phyloP scores from a whole-genome alignment of 2,888 invertebrate genomes.

The Yponomeuta evonymella region DNA sequence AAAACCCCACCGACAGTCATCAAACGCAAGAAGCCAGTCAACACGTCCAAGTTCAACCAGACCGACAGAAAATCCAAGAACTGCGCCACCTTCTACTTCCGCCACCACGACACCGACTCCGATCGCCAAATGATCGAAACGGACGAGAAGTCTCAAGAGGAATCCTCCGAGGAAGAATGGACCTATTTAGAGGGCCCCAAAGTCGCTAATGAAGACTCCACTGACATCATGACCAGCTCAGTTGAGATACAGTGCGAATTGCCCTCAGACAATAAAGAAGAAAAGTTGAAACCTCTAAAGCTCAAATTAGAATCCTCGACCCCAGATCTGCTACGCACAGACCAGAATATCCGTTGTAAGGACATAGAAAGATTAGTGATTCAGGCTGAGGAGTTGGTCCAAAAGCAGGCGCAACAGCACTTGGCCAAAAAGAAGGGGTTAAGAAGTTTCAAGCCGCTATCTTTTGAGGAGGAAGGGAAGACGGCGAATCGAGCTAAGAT shows the following conservation, averaged over 20 bases:
- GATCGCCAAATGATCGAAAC: slow-evolving; percentile 80
- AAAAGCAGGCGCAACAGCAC: slow-evolving; percentile 65
- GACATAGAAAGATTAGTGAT: slow-evolving; percentile 85
- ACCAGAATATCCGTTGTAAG: slow-evolving; percentile 72
- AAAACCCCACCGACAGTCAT: slow-evolving; percentile 66
- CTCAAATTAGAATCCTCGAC: slow-evolving; percentile 54
- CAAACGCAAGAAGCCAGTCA: slow-evolving; percentile 71
- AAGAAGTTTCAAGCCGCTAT: slow-evolving; percentile 69
- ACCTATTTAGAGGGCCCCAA: slow-evolving; percentile 76
- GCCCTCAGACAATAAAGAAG: slow-evolving; percentile 47
- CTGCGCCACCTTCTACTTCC: slow-evolving; percentile 89
- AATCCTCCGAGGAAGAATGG: slow-evolving; percentile 78
- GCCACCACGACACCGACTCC: slow-evolving; percentile 90
- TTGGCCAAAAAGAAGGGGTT: slow-evolving; percentile 65
- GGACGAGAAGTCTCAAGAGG: slow-evolving; percentile 63
- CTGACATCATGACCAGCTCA: slow-evolving; percentile 71
- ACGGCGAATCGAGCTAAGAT: slow-evolving; percentile 75
- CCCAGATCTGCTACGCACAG: slow-evolving; percentile 64
- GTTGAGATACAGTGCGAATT: slow-evolving; percentile 68
- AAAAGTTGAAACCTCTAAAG: slow-evolving; percentile 18
- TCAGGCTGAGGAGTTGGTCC: slow-evolving; percentile 87
- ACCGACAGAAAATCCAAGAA: slow-evolving; percentile 88
- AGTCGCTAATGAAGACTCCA: slow-evolving; percentile 63
- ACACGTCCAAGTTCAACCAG: slow-evolving; percentile 79
- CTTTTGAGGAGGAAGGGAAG: slow-evolving; percentile 70